Conservation (phyloP, 2,888 invertebrate genomes). For the Tetragonula carbonaria region DNA sequence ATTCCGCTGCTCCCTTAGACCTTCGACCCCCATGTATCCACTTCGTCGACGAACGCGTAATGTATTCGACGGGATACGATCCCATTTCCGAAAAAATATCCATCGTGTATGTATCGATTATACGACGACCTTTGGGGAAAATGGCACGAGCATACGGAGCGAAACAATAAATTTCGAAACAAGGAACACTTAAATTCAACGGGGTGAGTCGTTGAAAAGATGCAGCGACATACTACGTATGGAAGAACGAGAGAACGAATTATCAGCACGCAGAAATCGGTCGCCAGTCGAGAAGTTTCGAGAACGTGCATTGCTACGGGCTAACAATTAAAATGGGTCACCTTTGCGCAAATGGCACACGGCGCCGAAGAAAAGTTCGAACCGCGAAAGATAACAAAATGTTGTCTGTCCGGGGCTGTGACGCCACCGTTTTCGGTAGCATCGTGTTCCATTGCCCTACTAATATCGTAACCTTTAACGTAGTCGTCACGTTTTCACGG, state of each 20-base stretch:
- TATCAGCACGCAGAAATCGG: neutral
- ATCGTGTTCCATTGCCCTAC: neutral
- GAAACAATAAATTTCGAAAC: neutral
- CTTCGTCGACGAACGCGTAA: neutral
- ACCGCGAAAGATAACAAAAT: neutral
- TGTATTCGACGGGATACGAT: neutral
- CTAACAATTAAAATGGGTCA: constrained; percentile 23
- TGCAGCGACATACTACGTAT: neutral
- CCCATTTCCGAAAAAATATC: constrained; percentile 22
- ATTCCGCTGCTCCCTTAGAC: constrained; percentile 18
- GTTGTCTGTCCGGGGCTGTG: too few relatives aligned
- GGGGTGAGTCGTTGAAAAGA: neutral
- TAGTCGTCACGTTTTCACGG: too few relatives aligned
- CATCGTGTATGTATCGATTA: constrained; percentile 26
- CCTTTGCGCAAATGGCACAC: too few relatives aligned
- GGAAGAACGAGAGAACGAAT: too few relatives aligned
- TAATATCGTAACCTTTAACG: neutral
- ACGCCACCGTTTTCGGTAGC: neutral
- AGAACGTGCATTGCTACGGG: neutral
- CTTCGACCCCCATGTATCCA: neutral
- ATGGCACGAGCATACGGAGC: neutral
- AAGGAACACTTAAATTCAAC: neutral
- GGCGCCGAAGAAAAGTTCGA: neutral
- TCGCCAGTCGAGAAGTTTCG: neutral
- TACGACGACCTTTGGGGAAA: constrained; percentile 1